These are phyloP conservation scores for Morinoia aosen DNA, from an alignment of 2,888 invertebrate genomes.

Conservation along the genomic window DNA sequence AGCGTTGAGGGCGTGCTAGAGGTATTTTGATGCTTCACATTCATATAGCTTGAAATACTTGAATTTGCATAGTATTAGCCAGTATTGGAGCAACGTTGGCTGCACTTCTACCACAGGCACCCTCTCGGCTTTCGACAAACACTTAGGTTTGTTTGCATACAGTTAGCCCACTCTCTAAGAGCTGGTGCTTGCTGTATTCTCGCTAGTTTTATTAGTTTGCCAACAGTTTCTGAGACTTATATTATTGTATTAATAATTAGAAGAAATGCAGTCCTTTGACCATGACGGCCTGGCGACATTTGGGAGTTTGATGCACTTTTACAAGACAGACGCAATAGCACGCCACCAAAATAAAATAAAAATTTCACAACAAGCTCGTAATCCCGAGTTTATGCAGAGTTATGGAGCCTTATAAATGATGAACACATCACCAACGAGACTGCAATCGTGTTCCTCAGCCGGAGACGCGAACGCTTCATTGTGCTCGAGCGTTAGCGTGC, in stretches of 20 bases:
- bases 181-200: slow-evolving; percentile 13
- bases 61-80: slow-evolving; percentile 30
- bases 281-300: neutral
- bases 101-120: neutral
- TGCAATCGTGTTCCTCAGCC: neutral
- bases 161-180: slow-evolving; percentile 30
- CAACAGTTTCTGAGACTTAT: slow-evolving; percentile 38
- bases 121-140: slow-evolving; percentile 13
- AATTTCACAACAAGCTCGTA: neutral
- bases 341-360: neutral
- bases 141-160: slow-evolving; percentile 40
- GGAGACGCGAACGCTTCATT: neutral
- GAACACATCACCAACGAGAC: neutral
- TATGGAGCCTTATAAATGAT: neutral
- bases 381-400: neutral
- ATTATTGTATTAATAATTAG: slow-evolving; percentile 13
- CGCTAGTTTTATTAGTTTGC: slow-evolving; percentile 37
- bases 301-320: neutral
- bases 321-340: neutral
- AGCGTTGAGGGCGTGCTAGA: neutral
- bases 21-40: slow-evolving; percentile 17
- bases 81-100: slow-evolving; percentile 16
- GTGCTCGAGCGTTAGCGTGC: neutral
- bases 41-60: slow-evolving; percentile 39
- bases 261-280: neutral